These are phyloP conservation scores for Drosophila ogumai DNA, from an alignment of 1,140 invertebrate genomes.

Conservation along the genomic window DNA sequence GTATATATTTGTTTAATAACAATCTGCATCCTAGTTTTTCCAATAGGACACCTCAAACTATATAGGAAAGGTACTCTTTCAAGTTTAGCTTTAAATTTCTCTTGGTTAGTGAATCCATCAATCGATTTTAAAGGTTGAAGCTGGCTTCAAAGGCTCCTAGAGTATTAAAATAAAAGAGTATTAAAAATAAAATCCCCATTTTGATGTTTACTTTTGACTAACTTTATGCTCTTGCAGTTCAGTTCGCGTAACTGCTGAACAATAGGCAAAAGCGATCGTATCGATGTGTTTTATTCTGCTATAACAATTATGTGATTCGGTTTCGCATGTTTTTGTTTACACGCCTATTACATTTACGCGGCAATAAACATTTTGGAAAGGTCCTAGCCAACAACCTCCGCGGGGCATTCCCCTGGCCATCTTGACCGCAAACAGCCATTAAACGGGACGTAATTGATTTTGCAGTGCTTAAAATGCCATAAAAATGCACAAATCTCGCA, in stretches of 20 bases:
- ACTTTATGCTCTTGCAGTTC: neutral
- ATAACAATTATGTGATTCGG: conserved; percentile 26
- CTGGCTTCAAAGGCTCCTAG: neutral
- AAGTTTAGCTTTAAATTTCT: neutral
- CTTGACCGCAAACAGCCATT: conserved; percentile 60
- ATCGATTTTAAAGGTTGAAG: neutral
- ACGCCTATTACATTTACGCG: conserved; percentile 29
- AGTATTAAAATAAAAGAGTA: neutral
- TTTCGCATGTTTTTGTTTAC: conserved; percentile 25
- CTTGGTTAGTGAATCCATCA: neutral
- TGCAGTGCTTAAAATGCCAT: conserved; percentile 66
- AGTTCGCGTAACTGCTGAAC: neutral
- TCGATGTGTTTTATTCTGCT: conserved; percentile 2
- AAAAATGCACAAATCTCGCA: conserved; percentile 67
- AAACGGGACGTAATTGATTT: conserved; percentile 65
- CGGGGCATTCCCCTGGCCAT: conserved; percentile 1
- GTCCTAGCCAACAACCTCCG: neutral
- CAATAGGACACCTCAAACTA: neutral
- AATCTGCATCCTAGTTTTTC: too few species aligned
- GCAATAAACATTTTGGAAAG: conserved; percentile 24
- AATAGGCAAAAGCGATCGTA: neutral
- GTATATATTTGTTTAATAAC: too few species aligned
- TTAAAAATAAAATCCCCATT: neutral
- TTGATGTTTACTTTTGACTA: neutral
- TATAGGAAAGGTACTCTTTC: neutral